Conservation (phyloP, 2,113 vertebrate genomes). For the Chiloscyllium plagiosum region DNA sequence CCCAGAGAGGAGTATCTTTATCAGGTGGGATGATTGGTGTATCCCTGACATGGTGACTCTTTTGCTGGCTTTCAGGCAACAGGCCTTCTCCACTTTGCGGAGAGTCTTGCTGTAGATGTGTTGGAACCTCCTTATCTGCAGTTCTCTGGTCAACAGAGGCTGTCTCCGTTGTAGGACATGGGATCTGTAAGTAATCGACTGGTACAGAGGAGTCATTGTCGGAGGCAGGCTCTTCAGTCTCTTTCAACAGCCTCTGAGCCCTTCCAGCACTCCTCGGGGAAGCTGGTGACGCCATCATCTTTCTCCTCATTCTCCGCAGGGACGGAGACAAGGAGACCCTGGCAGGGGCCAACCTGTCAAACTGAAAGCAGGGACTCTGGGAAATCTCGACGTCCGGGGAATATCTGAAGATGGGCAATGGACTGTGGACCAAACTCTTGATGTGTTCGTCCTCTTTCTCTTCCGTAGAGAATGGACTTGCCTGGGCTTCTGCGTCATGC, state of each 20-base stretch:
- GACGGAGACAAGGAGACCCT: conserved; percentile 81
- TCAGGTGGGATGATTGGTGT: background rate
- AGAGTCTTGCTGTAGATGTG: background rate
- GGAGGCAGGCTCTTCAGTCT: background rate
- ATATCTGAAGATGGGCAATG: background rate
- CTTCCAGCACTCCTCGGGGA: conserved; percentile 44
- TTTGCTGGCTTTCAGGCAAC: background rate
- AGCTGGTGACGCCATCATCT: conserved; percentile 44
- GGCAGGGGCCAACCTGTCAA: conserved; percentile 66
- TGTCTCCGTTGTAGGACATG: background rate
- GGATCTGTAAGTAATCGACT: background rate
- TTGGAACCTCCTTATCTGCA: background rate
- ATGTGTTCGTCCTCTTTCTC: background rate
- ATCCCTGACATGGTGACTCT: background rate
- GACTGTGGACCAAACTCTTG: no score
- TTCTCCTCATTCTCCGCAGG: conserved; percentile 66
- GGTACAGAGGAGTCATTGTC: background rate
- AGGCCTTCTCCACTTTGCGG: background rate
- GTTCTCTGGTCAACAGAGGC: background rate
- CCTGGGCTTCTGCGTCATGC: background rate
- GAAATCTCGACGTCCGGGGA: background rate
- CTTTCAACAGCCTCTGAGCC: background rate
- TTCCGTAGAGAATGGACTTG: background rate
- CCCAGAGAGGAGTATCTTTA: background rate
- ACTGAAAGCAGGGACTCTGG: conserved; percentile 57